A percentile compares a stretch with the other conserved stretches of the same genome.
These are phyloP conservation scores for Mormyrus hasselquistii DNA, from an alignment of 2,797 vertebrate species.

Conservation along the genomic window DNA sequence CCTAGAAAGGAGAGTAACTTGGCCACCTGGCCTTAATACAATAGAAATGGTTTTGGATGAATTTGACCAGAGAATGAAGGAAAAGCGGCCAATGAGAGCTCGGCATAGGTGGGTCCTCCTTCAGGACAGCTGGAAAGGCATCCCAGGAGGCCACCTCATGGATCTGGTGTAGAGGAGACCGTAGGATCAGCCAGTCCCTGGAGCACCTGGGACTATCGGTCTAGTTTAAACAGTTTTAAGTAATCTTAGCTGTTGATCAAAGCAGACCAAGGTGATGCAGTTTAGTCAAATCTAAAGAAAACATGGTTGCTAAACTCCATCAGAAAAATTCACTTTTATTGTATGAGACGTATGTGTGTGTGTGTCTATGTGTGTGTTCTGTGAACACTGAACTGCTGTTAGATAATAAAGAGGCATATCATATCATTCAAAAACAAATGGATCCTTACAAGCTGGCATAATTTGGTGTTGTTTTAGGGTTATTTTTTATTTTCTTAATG, in stretches of 20 bases:
- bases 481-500: conserved; percentile 13
- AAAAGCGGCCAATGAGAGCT: background rate
- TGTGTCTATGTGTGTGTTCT: background rate
- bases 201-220: background rate
- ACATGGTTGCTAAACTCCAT: background rate
- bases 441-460: background rate
- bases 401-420: background rate
- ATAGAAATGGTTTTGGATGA: background rate
- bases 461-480: background rate
- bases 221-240: background rate
- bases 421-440: background rate
- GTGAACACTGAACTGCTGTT: background rate
- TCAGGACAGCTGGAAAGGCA: background rate
- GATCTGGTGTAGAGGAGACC: background rate
- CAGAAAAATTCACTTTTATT: background rate
- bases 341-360: background rate
- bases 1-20: background rate
- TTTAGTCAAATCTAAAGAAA: background rate
- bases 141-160: background rate
- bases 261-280: background rate
- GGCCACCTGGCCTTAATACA: background rate
- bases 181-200: background rate
- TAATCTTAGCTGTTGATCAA: background rate
- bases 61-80: background rate
- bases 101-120: background rate